Conservation (phyloP, 2,797 vertebrate genomes). For the Apodemus agrarius region DNA sequence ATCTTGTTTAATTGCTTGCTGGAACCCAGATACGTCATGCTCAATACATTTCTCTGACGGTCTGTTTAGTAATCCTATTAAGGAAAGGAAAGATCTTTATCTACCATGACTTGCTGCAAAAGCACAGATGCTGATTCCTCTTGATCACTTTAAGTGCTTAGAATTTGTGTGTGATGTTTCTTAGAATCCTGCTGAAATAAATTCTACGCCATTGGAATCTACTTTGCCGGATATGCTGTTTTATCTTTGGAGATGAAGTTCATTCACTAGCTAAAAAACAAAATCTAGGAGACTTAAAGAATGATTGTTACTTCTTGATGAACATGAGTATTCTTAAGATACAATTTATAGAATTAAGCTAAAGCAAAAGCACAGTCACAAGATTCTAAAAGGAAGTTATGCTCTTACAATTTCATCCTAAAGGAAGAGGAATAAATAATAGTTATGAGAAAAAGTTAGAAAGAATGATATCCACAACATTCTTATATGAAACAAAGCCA, state of each 20-base stretch:
- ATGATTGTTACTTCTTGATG: background rate
- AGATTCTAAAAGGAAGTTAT: background rate
- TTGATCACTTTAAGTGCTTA: background rate
- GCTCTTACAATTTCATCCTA: background rate
- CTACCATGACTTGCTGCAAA: background rate
- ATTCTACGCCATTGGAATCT: background rate
- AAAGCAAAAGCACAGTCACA: background rate
- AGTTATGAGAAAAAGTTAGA: background rate
- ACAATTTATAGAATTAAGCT: background rate
- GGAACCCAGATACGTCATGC: constrained; percentile 29
- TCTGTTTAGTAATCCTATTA: constrained; percentile 8
- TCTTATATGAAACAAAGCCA: background rate
- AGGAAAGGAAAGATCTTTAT: background rate
- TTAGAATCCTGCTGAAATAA: constrained; percentile 8
- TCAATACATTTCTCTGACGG: constrained; percentile 28
- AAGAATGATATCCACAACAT: background rate
- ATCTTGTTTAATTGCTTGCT: constrained; percentile 48
- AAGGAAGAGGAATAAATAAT: background rate
- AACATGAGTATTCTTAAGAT: background rate
- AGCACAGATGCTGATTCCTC: background rate
- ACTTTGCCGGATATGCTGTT: background rate
- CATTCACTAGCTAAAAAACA: background rate
- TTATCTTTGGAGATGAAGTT: background rate
- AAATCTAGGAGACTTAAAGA: background rate
- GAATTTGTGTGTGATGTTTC: background rate